These are phyloP conservation scores for Myiozetetes cayanensis DNA, from an alignment of 2,113 vertebrate species.

Conservation along the genomic window DNA sequence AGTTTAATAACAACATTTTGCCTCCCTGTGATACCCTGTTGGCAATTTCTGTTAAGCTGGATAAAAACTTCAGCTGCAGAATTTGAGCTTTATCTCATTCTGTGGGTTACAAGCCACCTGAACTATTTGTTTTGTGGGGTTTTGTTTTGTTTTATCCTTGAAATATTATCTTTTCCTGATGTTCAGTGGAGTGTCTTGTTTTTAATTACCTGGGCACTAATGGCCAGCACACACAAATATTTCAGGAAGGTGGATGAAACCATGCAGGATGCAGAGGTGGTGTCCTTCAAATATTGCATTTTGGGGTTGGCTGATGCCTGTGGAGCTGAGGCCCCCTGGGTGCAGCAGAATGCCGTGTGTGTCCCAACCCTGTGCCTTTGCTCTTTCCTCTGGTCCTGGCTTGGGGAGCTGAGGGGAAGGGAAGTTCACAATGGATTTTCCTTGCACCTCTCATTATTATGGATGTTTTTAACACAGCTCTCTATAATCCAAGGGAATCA, in stretches of 20 bases:
- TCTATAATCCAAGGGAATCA: not conserved
- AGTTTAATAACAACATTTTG: not conserved
- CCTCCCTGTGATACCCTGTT: not conserved
- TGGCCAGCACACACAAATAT: not conserved
- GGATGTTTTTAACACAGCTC: not conserved
- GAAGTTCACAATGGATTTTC: not conserved
- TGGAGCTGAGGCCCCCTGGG: not conserved
- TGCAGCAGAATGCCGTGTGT: accelerated
- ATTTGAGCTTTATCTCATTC: not conserved
- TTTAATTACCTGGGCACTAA: not conserved
- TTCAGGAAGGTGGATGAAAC: not conserved
- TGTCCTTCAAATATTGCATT: not conserved
- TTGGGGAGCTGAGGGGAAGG: not conserved
- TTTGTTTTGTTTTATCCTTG: too few relatives aligned
- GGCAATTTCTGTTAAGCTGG: not conserved
- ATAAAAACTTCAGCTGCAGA: not conserved
- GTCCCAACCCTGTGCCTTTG: not conserved
- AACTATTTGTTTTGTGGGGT: not conserved
- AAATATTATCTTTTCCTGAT: not conserved
- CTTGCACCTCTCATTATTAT: accelerated
- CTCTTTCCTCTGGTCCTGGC: not conserved
- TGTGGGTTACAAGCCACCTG: not conserved
- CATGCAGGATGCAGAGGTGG: accelerated
- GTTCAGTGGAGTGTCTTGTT: not conserved
- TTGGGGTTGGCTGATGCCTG: not conserved